A percentile compares a stretch with the other conserved stretches of the same genome.
These are phyloP conservation scores for Orgyia antiqua DNA, from an alignment of 2,888 invertebrate genomes.

Conservation along the genomic window DNA sequence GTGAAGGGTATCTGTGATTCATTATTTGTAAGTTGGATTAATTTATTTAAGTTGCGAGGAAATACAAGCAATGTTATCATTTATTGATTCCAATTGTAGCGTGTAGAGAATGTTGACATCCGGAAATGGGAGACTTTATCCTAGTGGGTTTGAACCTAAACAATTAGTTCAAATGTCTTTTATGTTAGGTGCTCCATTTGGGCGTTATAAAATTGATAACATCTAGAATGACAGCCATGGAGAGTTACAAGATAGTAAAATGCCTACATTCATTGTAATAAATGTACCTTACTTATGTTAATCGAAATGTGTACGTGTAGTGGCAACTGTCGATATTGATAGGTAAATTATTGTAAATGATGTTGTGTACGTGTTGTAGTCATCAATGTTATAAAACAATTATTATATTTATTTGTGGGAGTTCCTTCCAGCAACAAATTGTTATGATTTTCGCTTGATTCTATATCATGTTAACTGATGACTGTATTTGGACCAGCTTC, in stretches of 20 bases:
- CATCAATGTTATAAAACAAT: conserved; percentile 18
- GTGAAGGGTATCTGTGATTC: conserved; percentile 71
- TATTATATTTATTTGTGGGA: conserved; percentile 22
- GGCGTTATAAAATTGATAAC: conserved; percentile 9
- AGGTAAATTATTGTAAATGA: conserved; percentile 38
- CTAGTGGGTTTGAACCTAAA: no score
- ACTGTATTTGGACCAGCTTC: conserved; percentile 63
- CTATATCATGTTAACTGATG: conserved; percentile 50
- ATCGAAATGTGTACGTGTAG: conserved; percentile 33
- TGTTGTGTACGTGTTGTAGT: conserved; percentile 40
- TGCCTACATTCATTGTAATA: conserved; percentile 26
- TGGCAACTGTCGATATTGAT: conserved; percentile 51
- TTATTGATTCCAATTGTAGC: no score
- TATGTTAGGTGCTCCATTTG: not conserved
- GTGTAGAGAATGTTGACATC: no score
- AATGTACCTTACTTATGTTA: conserved; percentile 32
- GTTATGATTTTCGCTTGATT: conserved; percentile 56
- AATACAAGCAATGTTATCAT: conserved; percentile 11
- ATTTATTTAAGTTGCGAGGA: conserved; percentile 47
- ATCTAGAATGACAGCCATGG: conserved; percentile 15
- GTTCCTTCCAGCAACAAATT: conserved; percentile 27
- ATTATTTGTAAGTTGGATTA: conserved; percentile 58
- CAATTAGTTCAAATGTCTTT: not conserved
- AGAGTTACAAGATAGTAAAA: conserved; percentile 13
- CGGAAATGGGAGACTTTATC: no score